A percentile compares a stretch with the other conserved stretches of the same genome.
Conservation (phyloP, 2,888 invertebrate species). For the Eupithecia pulchellata region DNA sequence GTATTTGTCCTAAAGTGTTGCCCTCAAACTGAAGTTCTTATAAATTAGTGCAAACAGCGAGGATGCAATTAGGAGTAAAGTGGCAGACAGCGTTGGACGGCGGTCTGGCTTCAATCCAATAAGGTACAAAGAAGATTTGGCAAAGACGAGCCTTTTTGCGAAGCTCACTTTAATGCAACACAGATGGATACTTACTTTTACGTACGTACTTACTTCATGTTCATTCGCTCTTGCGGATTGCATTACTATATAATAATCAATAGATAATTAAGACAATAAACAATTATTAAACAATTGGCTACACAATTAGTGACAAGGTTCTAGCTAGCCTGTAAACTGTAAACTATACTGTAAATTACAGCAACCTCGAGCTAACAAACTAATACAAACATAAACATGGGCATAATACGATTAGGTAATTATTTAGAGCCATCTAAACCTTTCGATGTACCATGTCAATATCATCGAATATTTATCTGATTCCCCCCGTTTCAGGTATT, state of each 20-base stretch:
- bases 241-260: no score
- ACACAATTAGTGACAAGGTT: neutral
- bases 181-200: neutral
- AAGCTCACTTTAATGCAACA: neutral
- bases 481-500: neutral
- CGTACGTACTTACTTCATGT: neutral
- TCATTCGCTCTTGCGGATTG: neutral
- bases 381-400: neutral
- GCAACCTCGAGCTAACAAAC: neutral
- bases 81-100: conserved; percentile 49
- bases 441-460: neutral
- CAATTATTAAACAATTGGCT: neutral
- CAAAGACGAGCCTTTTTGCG: neutral
- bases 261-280: no score
- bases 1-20: conserved; percentile 14
- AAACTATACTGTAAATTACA: neutral
- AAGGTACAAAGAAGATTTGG: conserved; percentile 32
- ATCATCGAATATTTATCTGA: neutral
- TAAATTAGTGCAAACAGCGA: conserved; percentile 46
- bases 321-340: neutral
- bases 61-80: conserved; percentile 64
- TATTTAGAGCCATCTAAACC: neutral
- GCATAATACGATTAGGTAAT: neutral
- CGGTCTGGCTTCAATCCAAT: conserved; percentile 51
- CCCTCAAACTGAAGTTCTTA: conserved; percentile 33